Evolutionary conservation across 2,888 invertebrate species (phyloP).

Genomic region (Troides oblongomaculatus): DNA sequence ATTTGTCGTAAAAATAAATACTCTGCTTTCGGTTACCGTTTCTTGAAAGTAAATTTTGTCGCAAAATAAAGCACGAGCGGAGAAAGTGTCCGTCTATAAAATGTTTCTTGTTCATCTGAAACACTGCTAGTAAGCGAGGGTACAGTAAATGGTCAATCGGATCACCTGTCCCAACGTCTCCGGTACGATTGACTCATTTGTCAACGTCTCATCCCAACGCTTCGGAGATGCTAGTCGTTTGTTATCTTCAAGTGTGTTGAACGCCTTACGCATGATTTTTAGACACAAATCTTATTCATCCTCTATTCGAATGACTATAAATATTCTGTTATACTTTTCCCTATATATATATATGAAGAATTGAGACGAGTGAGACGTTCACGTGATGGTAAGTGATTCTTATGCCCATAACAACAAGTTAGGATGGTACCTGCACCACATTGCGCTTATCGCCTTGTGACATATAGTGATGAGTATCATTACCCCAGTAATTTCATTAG

Average conservation of each 20-base stretch:
- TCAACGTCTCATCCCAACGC: slow-evolving; percentile 58
- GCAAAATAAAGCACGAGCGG: slow-evolving; percentile 17
- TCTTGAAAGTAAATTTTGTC: background rate
- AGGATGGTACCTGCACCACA: too few relatives aligned
- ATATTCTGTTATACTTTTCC: too few relatives aligned
- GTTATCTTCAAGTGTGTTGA: slow-evolving; percentile 53
- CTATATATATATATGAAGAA: too few relatives aligned
- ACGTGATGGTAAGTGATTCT: too few relatives aligned
- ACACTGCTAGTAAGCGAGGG: slow-evolving; percentile 30
- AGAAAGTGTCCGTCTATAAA: slow-evolving; percentile 25
- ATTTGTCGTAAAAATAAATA: too few relatives aligned
- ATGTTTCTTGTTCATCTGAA: slow-evolving; percentile 32
- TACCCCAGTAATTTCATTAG: too few relatives aligned
- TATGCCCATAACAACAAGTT: too few relatives aligned
- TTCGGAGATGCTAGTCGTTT: slow-evolving; percentile 49
- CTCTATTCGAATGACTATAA: too few relatives aligned
- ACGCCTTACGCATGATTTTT: slow-evolving; percentile 29
- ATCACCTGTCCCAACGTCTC: slow-evolving; percentile 71
- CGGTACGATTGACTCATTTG: slow-evolving; percentile 57
- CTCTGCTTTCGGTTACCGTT: background rate
- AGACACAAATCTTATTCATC: too few relatives aligned
- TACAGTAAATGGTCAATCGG: slow-evolving; percentile 61
- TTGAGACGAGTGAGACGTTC: too few relatives aligned
- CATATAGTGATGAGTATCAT: too few relatives aligned
- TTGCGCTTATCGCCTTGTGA: too few relatives aligned